phyloP scores from a whole-genome alignment of 2,888 invertebrate genomes.

The Andrena trimmerana region DNA sequence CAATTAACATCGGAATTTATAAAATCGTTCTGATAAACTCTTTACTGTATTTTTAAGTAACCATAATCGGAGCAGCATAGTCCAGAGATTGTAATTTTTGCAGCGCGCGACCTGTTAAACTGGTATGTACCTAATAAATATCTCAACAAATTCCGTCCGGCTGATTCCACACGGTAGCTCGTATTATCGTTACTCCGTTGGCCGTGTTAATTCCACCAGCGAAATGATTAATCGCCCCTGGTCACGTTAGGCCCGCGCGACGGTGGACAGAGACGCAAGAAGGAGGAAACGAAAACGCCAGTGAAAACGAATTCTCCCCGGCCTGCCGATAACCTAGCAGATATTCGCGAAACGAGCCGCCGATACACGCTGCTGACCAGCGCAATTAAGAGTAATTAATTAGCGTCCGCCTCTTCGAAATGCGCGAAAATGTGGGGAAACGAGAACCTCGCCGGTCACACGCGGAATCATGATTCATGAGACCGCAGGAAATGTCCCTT shows the following conservation, averaged over 20 bases:
- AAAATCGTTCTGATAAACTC: background rate
- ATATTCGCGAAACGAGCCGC: slow-evolving; percentile 1
- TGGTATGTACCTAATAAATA: slow-evolving; percentile 2
- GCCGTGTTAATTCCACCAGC: slow-evolving; percentile 75
- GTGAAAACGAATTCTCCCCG: slow-evolving; percentile 22
- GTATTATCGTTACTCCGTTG: slow-evolving; percentile 67
- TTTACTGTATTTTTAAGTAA: background rate
- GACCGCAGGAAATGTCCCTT: background rate
- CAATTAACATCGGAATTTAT: background rate
- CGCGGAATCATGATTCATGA: background rate
- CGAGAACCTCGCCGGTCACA: background rate
- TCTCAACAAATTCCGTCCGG: slow-evolving; percentile 6
- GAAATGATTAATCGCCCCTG: slow-evolving; percentile 71
- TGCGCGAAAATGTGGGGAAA: background rate
- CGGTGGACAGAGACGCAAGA: slow-evolving; percentile 22
- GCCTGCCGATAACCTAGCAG: background rate
- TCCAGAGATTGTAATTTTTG: background rate
- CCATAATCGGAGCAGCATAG: background rate
- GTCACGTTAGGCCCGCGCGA: slow-evolving; percentile 56
- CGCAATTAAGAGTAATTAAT: slow-evolving; percentile 49
- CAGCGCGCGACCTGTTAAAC: slow-evolving; percentile 16
- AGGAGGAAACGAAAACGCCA: slow-evolving; percentile 39
- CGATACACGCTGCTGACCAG: background rate
- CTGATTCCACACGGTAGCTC: slow-evolving; percentile 59
- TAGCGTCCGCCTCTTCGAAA: background rate